Evolutionary conservation across 1,140 invertebrate species (phyloP).

Genomic region (Dreissena polymorpha): DNA sequence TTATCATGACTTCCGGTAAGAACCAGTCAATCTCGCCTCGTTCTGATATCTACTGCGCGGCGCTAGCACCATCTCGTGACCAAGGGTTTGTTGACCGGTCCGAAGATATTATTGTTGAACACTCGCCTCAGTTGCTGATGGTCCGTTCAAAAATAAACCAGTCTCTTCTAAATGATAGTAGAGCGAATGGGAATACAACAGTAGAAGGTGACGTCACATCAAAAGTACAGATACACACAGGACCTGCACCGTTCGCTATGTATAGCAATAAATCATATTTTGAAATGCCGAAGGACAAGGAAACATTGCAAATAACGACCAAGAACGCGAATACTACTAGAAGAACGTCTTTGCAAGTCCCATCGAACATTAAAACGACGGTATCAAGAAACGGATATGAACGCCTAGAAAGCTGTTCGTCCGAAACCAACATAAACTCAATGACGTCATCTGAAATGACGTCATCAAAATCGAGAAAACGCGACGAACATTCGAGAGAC

Average conservation of each 20-base stretch:
- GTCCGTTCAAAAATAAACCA: slow-evolving; percentile 6
- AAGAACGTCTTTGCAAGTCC: slow-evolving; percentile 33
- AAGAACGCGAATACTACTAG: not conserved
- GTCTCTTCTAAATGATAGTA: not conserved
- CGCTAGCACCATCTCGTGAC: slow-evolving; percentile 19
- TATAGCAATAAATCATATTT: slow-evolving; percentile 14
- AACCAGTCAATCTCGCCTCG: not conserved
- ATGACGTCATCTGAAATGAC: not conserved
- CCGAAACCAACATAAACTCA: slow-evolving; percentile 34
- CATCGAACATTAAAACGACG: not conserved
- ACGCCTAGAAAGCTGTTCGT: slow-evolving; percentile 34
- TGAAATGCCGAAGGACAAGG: too few relatives aligned
- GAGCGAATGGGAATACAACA: not conserved
- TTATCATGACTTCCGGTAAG: slow-evolving; percentile 31
- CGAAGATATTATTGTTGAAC: slow-evolving; percentile 45
- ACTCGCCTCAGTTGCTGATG: slow-evolving; percentile 16
- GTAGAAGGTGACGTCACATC: not conserved
- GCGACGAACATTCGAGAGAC: slow-evolving; percentile 19
- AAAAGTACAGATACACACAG: slow-evolving; percentile 5
- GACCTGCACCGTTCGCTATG: not conserved
- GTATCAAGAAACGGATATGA: slow-evolving; percentile 10
- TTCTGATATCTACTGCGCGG: slow-evolving; percentile 34
- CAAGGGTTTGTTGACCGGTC: slow-evolving; percentile 47
- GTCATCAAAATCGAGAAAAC: not conserved
- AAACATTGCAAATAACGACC: too few relatives aligned